phyloP scores from a whole-genome alignment of 2,888 invertebrate genomes.

The Tenthredo scrophulariae region DNA sequence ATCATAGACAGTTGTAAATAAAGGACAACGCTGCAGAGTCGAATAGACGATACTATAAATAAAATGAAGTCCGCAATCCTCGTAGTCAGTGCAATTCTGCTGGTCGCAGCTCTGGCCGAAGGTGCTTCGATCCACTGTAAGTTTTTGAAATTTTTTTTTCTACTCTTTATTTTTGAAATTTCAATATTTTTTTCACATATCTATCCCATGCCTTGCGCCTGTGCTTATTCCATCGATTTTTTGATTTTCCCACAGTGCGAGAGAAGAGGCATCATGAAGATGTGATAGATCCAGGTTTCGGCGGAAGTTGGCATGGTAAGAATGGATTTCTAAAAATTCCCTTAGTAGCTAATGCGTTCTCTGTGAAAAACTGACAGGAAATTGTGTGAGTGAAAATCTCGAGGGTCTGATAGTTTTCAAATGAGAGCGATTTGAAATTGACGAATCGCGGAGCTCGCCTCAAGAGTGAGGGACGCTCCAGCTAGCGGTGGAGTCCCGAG shows the following conservation, averaged over 20 bases:
- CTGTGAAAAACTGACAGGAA: neutral
- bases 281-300: neutral
- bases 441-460: neutral
- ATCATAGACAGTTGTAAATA: neutral
- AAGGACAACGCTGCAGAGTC: neutral
- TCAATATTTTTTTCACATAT: neutral
- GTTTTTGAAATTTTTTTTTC: neutral
- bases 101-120: neutral
- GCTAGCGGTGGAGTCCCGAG: neutral
- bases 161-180: neutral
- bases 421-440: neutral
- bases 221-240: neutral
- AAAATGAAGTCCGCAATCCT: conserved; percentile 27
- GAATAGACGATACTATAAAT: neutral
- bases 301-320: neutral
- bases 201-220: neutral
- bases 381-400: neutral
- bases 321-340: neutral
- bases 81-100: conserved; percentile 8
- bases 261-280: conserved; percentile 28
- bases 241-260: conserved; percentile 3
- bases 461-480: neutral
- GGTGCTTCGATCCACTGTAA: conserved; percentile 29
- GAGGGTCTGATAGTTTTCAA: neutral
- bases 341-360: neutral